Conservation (phyloP, 2,888 invertebrate species). For the Argyra leucocephala region DNA sequence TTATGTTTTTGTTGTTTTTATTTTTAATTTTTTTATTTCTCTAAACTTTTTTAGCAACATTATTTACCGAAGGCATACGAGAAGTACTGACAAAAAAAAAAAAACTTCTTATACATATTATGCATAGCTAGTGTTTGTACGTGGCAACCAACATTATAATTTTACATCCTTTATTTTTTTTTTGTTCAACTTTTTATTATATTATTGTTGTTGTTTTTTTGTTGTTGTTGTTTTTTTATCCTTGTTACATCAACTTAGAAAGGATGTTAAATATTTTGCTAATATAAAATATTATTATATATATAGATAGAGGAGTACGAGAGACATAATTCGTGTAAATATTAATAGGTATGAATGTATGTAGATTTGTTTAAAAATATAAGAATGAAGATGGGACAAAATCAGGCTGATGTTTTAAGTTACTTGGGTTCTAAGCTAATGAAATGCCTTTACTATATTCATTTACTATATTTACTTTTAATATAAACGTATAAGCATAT, state of each 20-base stretch:
- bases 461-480: neutral
- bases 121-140: neutral
- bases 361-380: neutral
- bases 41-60: neutral
- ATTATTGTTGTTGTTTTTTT: too few relatives aligned
- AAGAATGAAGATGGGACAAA: neutral
- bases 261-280: constrained; percentile 1
- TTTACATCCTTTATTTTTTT: neutral
- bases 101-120: neutral
- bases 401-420: neutral
- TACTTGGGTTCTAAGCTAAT: neutral
- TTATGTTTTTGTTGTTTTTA: too few relatives aligned
- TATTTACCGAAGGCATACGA: neutral
- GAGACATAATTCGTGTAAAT: too few relatives aligned
- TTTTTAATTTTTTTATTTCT: neutral
- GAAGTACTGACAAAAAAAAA: neutral
- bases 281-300: neutral
- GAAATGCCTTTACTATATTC: neutral
- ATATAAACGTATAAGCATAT: neutral
- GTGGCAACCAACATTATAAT: neutral
- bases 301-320: too few relatives aligned
- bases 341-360: too few relatives aligned
- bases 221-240: neutral
- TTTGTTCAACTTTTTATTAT: neutral
- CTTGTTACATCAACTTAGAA: neutral